phyloP scores from a whole-genome alignment of 1,140 invertebrate species.

The Hermatobates lingyangjiaoensis region DNA sequence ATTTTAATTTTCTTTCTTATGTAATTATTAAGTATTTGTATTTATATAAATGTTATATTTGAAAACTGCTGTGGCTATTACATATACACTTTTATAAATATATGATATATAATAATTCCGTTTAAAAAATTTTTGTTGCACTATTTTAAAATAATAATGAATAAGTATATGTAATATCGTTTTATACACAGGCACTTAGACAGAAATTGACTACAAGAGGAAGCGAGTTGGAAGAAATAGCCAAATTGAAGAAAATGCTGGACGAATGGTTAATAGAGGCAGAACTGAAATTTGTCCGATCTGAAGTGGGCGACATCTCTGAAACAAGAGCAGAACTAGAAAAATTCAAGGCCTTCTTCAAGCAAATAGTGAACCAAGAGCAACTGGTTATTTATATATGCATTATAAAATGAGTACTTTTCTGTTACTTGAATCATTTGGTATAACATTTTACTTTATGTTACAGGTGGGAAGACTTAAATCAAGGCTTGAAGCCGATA shows the following conservation, averaged over 20 bases:
- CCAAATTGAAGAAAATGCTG: constrained; percentile 56
- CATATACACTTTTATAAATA: too few relatives aligned
- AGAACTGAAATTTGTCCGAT: constrained; percentile 55
- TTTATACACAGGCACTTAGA: constrained; percentile 38
- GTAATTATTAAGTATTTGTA: too few relatives aligned
- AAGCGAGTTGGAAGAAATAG: constrained; percentile 61
- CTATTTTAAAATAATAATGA: too few relatives aligned
- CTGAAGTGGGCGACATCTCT: constrained; percentile 58
- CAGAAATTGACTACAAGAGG: constrained; percentile 49
- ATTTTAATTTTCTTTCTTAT: too few relatives aligned
- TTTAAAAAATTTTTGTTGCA: too few relatives aligned
- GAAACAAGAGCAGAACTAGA: constrained; percentile 76
- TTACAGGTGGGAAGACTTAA: constrained; percentile 43
- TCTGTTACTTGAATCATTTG: background rate
- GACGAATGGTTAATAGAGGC: constrained; percentile 72
- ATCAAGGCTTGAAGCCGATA: constrained; percentile 40
- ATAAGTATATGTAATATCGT: background rate
- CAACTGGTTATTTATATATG: constrained; percentile 29
- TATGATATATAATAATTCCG: too few relatives aligned
- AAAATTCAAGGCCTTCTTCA: constrained; percentile 55
- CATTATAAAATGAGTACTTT: background rate
- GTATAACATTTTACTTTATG: background rate
- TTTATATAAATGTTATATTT: too few relatives aligned
- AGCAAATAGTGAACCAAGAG: constrained; percentile 54
- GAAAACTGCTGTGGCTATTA: too few relatives aligned